phyloP scores from a whole-genome alignment of 2,113 vertebrate species.

The Bostrychus sinensis region DNA sequence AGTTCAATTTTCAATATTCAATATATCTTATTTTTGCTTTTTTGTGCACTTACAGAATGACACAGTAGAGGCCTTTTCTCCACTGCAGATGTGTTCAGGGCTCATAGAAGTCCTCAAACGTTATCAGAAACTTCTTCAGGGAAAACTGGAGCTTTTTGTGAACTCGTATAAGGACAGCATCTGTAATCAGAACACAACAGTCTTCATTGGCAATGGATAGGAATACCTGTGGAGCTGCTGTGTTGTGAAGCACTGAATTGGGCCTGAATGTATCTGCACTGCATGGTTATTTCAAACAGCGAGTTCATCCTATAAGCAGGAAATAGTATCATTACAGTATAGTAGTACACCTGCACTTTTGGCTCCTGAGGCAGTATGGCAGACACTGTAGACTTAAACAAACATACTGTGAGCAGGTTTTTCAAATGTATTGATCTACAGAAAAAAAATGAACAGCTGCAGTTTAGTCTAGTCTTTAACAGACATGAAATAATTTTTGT shows the following conservation, averaged over 20 bases:
- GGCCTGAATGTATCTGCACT: too few relatives aligned
- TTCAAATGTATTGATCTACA: too few relatives aligned
- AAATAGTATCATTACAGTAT: too few relatives aligned
- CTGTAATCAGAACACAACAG: slow-evolving; percentile 9
- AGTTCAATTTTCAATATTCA: too few relatives aligned
- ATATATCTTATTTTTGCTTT: background rate
- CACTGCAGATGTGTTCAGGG: background rate
- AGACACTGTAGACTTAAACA: too few relatives aligned
- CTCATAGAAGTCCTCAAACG: slow-evolving; percentile 22
- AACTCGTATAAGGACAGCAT: background rate
- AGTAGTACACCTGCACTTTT: too few relatives aligned
- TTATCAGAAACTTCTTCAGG: slow-evolving; percentile 17
- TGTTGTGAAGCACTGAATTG: background rate
- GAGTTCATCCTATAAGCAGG: background rate
- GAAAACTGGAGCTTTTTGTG: slow-evolving; percentile 53
- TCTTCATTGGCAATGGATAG: background rate
- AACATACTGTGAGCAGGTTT: background rate
- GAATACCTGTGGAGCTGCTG: background rate
- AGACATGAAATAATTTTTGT: background rate
- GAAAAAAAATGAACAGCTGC: too few relatives aligned
- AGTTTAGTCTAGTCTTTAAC: too few relatives aligned
- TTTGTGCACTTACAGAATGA: slow-evolving; percentile 34
- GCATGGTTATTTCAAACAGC: too few relatives aligned
- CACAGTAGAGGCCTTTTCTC: background rate
- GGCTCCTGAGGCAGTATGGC: background rate